These are phyloP conservation scores for Sebastes cheni DNA, from an alignment of 2,797 vertebrate genomes.

Conservation along the genomic window DNA sequence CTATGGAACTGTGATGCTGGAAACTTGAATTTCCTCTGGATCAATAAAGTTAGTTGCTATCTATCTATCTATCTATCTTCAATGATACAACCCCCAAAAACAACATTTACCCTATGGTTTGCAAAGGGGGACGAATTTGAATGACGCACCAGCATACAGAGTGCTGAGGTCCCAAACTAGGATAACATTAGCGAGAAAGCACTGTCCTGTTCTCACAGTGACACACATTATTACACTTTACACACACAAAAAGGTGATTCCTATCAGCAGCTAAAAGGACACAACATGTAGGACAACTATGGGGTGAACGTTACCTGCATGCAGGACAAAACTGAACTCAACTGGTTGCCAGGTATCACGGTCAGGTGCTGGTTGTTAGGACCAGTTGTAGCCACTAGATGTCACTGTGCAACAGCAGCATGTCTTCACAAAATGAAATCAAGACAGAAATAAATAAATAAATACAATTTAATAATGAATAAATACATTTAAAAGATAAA, in stretches of 20 bases:
- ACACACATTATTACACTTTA: not conserved
- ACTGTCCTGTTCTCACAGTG: not conserved
- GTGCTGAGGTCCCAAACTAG: not conserved
- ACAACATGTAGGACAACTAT: not conserved
- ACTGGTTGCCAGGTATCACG: not conserved
- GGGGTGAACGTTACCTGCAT: not conserved
- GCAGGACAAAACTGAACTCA: no score
- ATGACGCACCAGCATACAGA: not conserved
- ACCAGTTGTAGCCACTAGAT: conserved; percentile 31
- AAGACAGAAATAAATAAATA: not conserved
- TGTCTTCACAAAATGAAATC: not conserved
- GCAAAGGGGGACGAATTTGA: not conserved
- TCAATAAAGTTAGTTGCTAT: no score
- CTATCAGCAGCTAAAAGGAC: not conserved
- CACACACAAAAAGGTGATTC: not conserved
- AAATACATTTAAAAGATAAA: not conserved
- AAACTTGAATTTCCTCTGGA: no score
- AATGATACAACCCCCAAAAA: no score
- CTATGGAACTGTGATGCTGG: no score
- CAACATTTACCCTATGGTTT: no score
- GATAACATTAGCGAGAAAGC: not conserved
- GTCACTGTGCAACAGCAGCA: not conserved
- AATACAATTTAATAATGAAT: not conserved
- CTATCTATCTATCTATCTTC: no score
- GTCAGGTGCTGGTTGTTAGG: not conserved